phyloP scores from a whole-genome alignment of 2,888 invertebrate species.

The Rotaria socialis region DNA sequence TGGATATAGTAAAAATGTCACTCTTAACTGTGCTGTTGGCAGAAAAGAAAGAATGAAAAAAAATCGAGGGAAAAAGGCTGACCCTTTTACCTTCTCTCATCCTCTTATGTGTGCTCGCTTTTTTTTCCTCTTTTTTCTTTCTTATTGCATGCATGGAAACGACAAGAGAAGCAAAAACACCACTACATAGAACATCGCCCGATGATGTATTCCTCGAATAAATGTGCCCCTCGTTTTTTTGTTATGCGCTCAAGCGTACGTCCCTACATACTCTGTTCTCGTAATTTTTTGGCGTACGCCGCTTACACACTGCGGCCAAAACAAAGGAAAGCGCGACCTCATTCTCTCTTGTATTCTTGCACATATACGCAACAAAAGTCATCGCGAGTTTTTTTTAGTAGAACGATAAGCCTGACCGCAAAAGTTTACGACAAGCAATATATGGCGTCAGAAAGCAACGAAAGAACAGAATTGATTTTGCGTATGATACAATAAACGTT shows the following conservation, averaged over 20 bases:
- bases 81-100: constrained; percentile 8
- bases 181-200: neutral
- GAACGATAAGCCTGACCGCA: constrained; percentile 26
- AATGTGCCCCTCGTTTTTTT: neutral
- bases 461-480: neutral
- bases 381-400: neutral
- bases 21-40: neutral
- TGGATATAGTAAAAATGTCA: constrained; percentile 6
- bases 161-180: constrained; percentile 11
- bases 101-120: neutral
- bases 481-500: neutral
- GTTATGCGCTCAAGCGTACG: constrained; percentile 23
- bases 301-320: neutral
- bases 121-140: neutral
- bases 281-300: neutral
- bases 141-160: neutral
- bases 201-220: neutral
- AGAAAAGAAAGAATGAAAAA: neutral
- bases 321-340: constrained; percentile 25
- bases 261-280: neutral
- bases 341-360: neutral
- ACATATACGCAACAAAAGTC: constrained; percentile 10
- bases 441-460: constrained; percentile 9
- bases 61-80: neutral
- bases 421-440: neutral